Evolutionary conservation across 2,888 invertebrate species (phyloP), one percentile per base, ranked within the genome.

Genomic region (Spodoptera picta): DNA sequence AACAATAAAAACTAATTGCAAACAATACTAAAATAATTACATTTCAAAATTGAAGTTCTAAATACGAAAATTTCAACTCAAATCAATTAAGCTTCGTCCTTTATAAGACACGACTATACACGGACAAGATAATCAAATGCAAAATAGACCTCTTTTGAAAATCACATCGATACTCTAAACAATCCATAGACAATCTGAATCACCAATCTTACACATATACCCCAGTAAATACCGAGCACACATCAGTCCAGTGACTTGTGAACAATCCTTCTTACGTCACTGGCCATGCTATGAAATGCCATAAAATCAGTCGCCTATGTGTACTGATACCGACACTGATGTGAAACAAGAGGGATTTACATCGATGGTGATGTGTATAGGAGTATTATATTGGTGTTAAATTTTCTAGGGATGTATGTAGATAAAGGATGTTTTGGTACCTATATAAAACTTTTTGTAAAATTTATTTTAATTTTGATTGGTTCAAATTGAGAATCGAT

Each of bases 301-400:
- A 83, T 87, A 86, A 88, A 88, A 76, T 72, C 82, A 84, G 76
- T 84, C 82, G 75, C 47, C 81, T 77, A 82, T 84, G 82, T 84
- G 69, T 66, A 62, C 80, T 72, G 86, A 86, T 87, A 86, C 75
- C 81, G 68, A 59, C 87, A 86, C 75, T 80, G 68, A 60, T 75
- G 75, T 62, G 70, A 80, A 81, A 83, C 79, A 84, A 83, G 79
- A 61, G 65, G 62, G 72, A 64, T 70, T 66, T 69, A 71, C 68
- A 66, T 53, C 36, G 36, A 36, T 14, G 44, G 7, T n/a, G 1
- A 44, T 44, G 14, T 44, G 44, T 44, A 6, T 44, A 44, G 5
- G 44, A 6, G 36, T 36, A 7, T 36, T 24, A 11, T 60, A 53
- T 68, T 42, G 47, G 53, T 73, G 56, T 54, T 49, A 12, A 54